Percentiles rank a stretch among this genome's conserved stretches.
Conservation (phyloP, 2,113 vertebrate genomes). For the Otolemur garnettii region DNA sequence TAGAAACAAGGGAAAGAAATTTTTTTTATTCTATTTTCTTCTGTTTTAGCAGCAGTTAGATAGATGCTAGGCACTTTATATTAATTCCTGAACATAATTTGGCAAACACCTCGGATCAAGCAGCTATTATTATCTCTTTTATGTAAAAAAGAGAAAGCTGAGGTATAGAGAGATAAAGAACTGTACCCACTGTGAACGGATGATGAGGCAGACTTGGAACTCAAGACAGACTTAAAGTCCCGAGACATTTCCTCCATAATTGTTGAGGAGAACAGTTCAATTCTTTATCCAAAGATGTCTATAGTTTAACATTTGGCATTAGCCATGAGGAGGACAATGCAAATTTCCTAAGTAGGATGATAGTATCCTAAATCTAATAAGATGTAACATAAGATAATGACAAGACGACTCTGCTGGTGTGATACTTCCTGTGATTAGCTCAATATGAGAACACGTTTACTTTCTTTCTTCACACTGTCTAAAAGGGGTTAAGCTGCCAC, state of each 20-base stretch:
- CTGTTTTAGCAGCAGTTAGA: neutral
- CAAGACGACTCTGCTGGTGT: slow-evolving; percentile 87
- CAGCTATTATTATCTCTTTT: neutral
- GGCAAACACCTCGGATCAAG: neutral
- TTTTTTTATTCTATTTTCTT: neutral
- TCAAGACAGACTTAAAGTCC: neutral
- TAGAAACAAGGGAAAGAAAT: neutral
- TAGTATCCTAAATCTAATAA: slow-evolving; percentile 87
- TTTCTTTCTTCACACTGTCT: slow-evolving; percentile 89
- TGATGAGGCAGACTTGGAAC: neutral
- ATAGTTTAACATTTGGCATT: slow-evolving; percentile 85
- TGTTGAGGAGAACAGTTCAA: slow-evolving; percentile 73
- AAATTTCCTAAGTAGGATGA: slow-evolving; percentile 84
- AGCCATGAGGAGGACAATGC: slow-evolving; percentile 85
- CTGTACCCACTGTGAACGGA: neutral
- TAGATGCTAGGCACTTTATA: neutral
- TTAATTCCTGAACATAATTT: neutral
- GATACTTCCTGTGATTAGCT: slow-evolving; percentile 87
- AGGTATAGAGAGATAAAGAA: neutral
- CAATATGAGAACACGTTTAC: slow-evolving; percentile 92
- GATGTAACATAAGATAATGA: slow-evolving; percentile 87
- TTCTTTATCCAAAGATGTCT: slow-evolving; percentile 83
- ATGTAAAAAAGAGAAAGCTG: neutral
- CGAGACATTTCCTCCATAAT: neutral
- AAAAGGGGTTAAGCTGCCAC: slow-evolving; percentile 88